Evolutionary conservation across 2,113 vertebrate species (phyloP).

Genomic region (Amblyornis subalaris): DNA sequence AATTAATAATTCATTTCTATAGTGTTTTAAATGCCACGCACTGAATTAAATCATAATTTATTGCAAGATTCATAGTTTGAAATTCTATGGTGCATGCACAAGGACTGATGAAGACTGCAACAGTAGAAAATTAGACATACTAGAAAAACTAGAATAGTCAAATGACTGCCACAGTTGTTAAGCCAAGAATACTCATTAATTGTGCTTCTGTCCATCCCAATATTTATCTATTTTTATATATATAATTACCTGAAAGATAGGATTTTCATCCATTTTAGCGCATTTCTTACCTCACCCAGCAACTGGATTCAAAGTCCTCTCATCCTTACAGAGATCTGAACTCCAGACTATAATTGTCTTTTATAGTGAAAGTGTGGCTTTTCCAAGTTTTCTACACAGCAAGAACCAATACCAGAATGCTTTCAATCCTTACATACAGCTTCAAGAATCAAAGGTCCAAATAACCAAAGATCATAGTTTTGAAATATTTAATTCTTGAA

Average conservation of each 20-base stretch:
- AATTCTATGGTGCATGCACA: not conserved
- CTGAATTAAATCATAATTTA: not conserved
- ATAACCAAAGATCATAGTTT: not conserved
- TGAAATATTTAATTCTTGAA: not conserved
- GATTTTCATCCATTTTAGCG: not conserved
- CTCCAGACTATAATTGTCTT: not conserved
- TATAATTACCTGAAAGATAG: not conserved
- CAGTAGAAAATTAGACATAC: not conserved
- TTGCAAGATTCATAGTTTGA: not conserved
- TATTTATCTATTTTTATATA: not conserved
- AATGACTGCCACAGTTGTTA: not conserved
- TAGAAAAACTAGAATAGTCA: not conserved
- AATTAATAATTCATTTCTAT: not conserved
- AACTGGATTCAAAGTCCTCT: not conserved
- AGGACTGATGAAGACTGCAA: not conserved
- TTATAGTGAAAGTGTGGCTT: not conserved
- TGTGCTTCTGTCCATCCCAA: not conserved
- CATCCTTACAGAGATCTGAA: not conserved
- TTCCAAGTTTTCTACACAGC: fast-evolving
- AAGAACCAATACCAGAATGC: not conserved
- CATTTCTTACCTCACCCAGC: not conserved
- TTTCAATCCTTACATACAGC: not conserved
- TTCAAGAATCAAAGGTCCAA: not conserved
- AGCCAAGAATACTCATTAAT: not conserved
- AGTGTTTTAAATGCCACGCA: not conserved